phyloP scores from a whole-genome alignment of 2,888 invertebrate genomes.

The Diaprepes abbreviatus region DNA sequence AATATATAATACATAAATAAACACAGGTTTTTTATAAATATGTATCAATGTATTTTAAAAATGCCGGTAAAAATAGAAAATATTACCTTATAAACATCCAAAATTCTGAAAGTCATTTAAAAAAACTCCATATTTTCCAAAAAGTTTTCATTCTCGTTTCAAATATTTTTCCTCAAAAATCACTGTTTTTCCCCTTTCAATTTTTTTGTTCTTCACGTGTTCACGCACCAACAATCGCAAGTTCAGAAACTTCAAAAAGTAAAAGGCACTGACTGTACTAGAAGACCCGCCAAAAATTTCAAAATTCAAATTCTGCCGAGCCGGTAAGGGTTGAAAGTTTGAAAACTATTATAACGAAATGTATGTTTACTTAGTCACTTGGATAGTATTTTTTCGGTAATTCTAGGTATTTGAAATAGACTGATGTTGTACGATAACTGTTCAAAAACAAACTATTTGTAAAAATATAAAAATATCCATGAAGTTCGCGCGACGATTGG shows the following conservation, averaged over 20 bases:
- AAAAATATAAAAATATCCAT: conserved; percentile 35
- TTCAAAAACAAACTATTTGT: conserved; percentile 37
- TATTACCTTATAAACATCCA: conserved; percentile 10
- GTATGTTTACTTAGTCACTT: not conserved
- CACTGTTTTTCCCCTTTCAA: not conserved
- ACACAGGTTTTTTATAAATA: no score
- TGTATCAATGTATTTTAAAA: no score
- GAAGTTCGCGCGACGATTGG: conserved; percentile 63
- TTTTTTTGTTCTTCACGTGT: conserved; percentile 26
- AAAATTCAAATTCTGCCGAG: conserved; percentile 1
- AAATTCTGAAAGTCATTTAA: conserved; percentile 13
- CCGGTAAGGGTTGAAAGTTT: conserved; percentile 1
- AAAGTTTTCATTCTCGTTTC: conserved; percentile 1
- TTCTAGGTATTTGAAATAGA: not conserved
- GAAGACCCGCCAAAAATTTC: conserved; percentile 22
- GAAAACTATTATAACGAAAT: not conserved
- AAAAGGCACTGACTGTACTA: conserved; percentile 33
- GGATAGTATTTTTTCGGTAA: not conserved
- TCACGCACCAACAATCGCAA: conserved; percentile 34
- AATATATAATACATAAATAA: no score
- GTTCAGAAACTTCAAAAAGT: conserved; percentile 16
- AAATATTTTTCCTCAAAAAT: not conserved
- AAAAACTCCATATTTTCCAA: conserved; percentile 4
- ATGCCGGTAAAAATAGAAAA: not conserved
- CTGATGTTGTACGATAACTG: conserved; percentile 19